Evolutionary conservation across 2,888 invertebrate genomes (phyloP), one percentile per base, ranked within the genome.

Genomic region (Scaptomyza reducta): DNA sequence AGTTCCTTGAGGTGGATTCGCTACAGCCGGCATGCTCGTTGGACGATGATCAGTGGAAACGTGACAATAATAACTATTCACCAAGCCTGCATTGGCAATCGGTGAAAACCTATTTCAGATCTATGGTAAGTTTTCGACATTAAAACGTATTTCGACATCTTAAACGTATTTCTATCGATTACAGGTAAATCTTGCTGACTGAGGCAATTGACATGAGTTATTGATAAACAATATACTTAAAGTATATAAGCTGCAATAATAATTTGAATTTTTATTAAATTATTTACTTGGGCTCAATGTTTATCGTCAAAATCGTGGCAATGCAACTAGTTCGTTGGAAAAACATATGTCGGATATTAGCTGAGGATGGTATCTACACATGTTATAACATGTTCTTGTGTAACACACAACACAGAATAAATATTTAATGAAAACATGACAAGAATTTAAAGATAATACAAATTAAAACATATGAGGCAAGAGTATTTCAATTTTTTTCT

Each of bases 101-200:
- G 0, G 69, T 82, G 1, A 82, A 82, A 25, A 85, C 82, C 6
- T 82, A 87, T 25, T 82, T 82, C 25, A 70, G 87, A 70, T 82
- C 82, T 4, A 85, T 82, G 87, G 82, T 87, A 27, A 70, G 75
- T 18, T 25, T 7, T 9, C n/a, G 10, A 29, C 38, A 3, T 10
- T 16, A 1, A 27, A 0, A 1, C 0, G 22, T 22, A 22, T 2
- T 3, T 22, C 5, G n/a, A n/a, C n/a, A 7, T 3, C 3, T 11
- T 6, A 16, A 6, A 53, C 6, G 4, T 9, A 6, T 9, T 31
- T 22, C 1, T 22, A 10, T 14, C 1, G n/a, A 7, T 22, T 16
- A 0, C 18, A 82, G 82, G 70, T 85, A 16, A 85, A 82, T 62
- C 69, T 82, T 2, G 50, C 50, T 14, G 73, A 50, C 18, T 74